Evolutionary conservation across 2,797 vertebrate genomes (phyloP).

Genomic region (Numenius phaeopus): DNA sequence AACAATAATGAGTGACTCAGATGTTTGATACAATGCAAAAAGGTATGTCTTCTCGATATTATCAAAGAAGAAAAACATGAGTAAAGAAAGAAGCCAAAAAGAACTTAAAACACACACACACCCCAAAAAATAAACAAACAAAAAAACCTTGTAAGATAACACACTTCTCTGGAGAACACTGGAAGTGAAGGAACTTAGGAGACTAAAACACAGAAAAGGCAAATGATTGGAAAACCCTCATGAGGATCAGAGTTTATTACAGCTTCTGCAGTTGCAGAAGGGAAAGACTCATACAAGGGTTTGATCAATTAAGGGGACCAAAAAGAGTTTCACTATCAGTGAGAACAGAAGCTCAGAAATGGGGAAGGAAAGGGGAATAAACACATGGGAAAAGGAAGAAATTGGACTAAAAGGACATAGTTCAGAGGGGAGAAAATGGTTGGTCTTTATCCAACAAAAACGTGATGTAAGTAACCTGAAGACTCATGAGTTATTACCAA

Average conservation of each 20-base stretch:
- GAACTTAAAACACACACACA: background rate
- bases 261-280: background rate
- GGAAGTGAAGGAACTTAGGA: background rate
- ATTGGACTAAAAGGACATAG: background rate
- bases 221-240: background rate
- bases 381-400: background rate
- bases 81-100: background rate
- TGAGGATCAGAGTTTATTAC: background rate
- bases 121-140: background rate
- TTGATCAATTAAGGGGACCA: background rate
- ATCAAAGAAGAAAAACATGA: background rate
- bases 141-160: background rate
- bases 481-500: background rate
- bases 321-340: background rate
- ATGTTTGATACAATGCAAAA: background rate
- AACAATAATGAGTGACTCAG: background rate
- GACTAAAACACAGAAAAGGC: background rate
- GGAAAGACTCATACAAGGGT: background rate
- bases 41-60: background rate
- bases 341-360: background rate
- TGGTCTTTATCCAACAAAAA: background rate
- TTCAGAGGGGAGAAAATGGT: background rate
- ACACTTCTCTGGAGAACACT: background rate
- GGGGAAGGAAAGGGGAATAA: background rate
- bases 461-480: background rate